Evolutionary conservation across 2,797 vertebrate species (phyloP), one percentile per base, ranked within the genome.

Genomic region (Poecilia wingei): DNA sequence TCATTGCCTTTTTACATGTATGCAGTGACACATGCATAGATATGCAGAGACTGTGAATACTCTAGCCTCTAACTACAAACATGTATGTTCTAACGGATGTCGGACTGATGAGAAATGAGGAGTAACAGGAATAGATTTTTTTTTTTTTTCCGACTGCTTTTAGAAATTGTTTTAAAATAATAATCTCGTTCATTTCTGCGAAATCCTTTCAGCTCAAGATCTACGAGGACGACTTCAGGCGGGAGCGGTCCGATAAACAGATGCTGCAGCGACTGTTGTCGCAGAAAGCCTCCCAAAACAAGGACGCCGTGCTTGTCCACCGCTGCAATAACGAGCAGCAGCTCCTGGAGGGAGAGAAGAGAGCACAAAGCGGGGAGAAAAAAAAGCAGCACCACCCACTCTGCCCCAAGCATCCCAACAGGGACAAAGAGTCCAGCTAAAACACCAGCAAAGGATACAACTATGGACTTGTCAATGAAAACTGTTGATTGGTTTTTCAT

Each of bases 141-240:
- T 64, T 36, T 64, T 41, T 33, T 6, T 7, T 7, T 7, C 41
- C 6, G 16, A 33, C 59, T 33, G 6, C 1, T 64, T 72, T 77
- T 22, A 73, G n/a, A 51, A 46, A 70, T 18, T 46, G 3, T 12
- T 12, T 55, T 70, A 6, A 22, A 4, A 25, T 74, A 25, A 59
- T 39, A 36, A 9, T 16, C 0, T 51, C 70, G 6, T 76, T 16
- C 76, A 36, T 72, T 70, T 25, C 72, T 68, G 16, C 87, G 74
- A 66, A 51, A 39, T 74, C 43, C 1, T 39, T 43, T 4, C 84
- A 97, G 96, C 93, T 96, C 55, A 96, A 96, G 90, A 88, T 96
- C 6, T 97, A 97, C 28, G 95, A 96, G 79, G 96, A 96, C 55
- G 96, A 96, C 90, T 96, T 97, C 84, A 85, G 93, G 73, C 92